Evolutionary conservation across 2,113 vertebrate species (phyloP).

Genomic region (Oriolus oriolus): DNA sequence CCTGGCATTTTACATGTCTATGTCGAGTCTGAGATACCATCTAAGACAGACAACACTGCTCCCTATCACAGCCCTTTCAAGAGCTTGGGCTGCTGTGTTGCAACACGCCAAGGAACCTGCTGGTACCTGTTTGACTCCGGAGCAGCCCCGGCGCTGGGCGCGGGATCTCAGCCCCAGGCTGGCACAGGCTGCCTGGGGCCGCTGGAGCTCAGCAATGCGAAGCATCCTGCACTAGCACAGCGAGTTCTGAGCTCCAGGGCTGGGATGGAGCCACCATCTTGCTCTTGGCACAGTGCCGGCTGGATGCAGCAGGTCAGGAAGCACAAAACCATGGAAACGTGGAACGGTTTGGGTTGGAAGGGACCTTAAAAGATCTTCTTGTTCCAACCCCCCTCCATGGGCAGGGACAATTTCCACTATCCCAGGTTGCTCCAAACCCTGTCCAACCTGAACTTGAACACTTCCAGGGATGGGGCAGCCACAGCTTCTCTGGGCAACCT

Average conservation of each 20-base stretch:
- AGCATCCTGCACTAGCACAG: neutral
- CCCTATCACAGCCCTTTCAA: constrained; percentile 10
- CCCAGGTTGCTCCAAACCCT: neutral
- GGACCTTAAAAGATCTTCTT: neutral
- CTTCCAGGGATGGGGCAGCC: neutral
- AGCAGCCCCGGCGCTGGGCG: accelerated
- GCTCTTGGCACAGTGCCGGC: accelerated
- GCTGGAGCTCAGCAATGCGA: neutral
- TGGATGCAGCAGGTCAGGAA: neutral
- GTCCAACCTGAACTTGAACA: neutral
- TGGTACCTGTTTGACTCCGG: neutral
- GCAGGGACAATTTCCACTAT: neutral
- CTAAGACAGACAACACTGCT: constrained; percentile 28
- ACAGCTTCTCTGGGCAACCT: neutral
- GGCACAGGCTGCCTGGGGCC: neutral
- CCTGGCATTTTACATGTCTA: constrained; percentile 38
- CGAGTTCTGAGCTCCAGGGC: accelerated
- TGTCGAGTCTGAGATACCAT: constrained; percentile 55
- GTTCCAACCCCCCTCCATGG: neutral
- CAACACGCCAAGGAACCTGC: constrained; percentile 10
- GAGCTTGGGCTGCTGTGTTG: neutral
- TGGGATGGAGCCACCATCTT: neutral
- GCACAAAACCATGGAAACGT: neutral
- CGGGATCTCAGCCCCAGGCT: neutral
- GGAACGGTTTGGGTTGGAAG: neutral